phyloP scores from a whole-genome alignment of 2,888 invertebrate species.

The Calliopum simillimum region DNA sequence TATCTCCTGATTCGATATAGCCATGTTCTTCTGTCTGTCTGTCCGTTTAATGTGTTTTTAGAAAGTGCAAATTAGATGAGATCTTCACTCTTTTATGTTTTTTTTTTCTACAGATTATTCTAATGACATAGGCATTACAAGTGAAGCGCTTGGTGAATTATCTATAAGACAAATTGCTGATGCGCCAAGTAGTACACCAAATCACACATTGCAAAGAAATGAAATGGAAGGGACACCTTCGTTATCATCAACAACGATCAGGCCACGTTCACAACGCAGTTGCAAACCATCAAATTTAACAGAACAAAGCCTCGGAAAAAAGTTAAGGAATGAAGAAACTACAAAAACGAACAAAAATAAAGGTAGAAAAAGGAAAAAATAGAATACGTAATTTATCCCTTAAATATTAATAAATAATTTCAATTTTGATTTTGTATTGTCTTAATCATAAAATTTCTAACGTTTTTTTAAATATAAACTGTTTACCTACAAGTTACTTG shows the following conservation, averaged over 20 bases:
- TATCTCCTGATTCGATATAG: too few species aligned
- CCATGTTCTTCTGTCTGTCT: too few species aligned
- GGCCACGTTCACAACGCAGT: constrained; percentile 35
- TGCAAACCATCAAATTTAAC: constrained; percentile 40
- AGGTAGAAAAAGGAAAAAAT: constrained; percentile 21
- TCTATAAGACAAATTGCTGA: constrained; percentile 38
- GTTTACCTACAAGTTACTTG: not conserved
- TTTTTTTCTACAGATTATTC: too few species aligned
- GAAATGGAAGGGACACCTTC: not conserved
- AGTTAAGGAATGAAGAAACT: constrained; percentile 35
- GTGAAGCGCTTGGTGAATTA: constrained; percentile 28
- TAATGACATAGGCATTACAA: not conserved
- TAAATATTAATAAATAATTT: too few species aligned
- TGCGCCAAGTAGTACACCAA: constrained; percentile 43
- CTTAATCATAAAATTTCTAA: not conserved
- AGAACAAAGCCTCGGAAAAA: constrained; percentile 29
- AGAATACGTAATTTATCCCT: constrained; percentile 13
- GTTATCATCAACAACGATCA: not conserved
- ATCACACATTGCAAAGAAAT: constrained; percentile 2
- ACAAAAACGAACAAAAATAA: constrained; percentile 1
- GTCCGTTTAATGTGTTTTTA: too few species aligned
- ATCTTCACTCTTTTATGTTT: too few species aligned
- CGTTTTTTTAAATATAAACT: not conserved
- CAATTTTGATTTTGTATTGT: too few species aligned
- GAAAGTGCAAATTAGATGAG: too few species aligned